Evolutionary conservation across 2,888 invertebrate genomes (phyloP).

Genomic region (Falcaria lacertinaria): DNA sequence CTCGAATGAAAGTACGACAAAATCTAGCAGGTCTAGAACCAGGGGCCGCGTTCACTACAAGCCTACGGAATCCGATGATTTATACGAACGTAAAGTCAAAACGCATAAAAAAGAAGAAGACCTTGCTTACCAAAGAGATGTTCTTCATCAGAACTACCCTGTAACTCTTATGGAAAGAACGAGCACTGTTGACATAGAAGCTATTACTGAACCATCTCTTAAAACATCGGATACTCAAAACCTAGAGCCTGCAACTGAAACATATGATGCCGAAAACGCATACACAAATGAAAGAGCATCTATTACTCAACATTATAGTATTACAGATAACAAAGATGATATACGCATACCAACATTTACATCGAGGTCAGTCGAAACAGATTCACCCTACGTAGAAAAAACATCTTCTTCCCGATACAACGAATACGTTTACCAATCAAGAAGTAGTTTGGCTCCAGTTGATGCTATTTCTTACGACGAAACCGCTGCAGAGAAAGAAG

Average conservation of each 20-base stretch:
- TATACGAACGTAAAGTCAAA: conserved; percentile 45
- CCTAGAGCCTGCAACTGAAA: conserved; percentile 42
- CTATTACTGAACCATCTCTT: conserved; percentile 60
- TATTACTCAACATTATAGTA: conserved; percentile 43
- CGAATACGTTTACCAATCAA: conserved; percentile 44
- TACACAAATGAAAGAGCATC: conserved; percentile 61
- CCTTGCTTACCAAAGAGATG: conserved; percentile 81
- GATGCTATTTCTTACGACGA: conserved; percentile 43
- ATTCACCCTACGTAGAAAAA: conserved; percentile 40
- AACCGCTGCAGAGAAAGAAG: conserved; percentile 36
- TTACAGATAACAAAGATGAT: conserved; percentile 41
- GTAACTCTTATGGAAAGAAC: conserved; percentile 74
- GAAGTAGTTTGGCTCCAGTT: conserved; percentile 45
- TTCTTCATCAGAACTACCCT: conserved; percentile 82
- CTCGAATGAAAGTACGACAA: conserved; percentile 54
- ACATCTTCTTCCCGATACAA: conserved; percentile 40
- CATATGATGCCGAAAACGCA: conserved; percentile 63
- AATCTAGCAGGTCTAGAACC: conserved; percentile 53
- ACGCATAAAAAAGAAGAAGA: conserved; percentile 52
- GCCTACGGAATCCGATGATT: conserved; percentile 57
- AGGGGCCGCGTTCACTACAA: conserved; percentile 78
- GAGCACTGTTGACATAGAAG: conserved; percentile 70
- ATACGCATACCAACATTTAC: conserved; percentile 30
- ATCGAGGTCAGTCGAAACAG: conserved; percentile 36
- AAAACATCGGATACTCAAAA: conserved; percentile 37